A percentile compares a stretch with the other conserved stretches of the same genome.
These are phyloP conservation scores for Mythimna loreyi DNA, from an alignment of 2,888 invertebrate genomes.

Conservation along the genomic window DNA sequence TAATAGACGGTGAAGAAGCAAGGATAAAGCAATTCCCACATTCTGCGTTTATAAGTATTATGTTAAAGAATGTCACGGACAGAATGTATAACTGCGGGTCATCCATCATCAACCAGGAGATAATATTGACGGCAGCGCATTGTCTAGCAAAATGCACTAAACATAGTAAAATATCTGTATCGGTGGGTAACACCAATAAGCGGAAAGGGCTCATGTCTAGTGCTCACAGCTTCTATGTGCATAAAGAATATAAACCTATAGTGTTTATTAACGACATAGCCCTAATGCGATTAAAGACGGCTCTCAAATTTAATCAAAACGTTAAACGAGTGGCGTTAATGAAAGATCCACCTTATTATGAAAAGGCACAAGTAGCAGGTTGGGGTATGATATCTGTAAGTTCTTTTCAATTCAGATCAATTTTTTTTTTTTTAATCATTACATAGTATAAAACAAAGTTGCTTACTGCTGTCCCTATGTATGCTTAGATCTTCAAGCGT, in stretches of 20 bases:
- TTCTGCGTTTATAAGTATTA: background rate
- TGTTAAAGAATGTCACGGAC: fast-evolving
- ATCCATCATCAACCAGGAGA: slow-evolving; percentile 7
- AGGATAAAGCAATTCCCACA: slow-evolving; percentile 1
- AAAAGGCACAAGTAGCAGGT: slow-evolving; percentile 20
- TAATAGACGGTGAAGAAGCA: background rate
- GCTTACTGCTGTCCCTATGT: too few relatives aligned
- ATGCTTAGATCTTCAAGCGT: too few relatives aligned
- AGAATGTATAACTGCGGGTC: background rate
- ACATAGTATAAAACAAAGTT: too few relatives aligned
- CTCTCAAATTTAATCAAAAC: background rate
- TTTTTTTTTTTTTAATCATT: too few relatives aligned
- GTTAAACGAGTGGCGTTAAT: background rate
- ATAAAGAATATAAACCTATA: too few relatives aligned
- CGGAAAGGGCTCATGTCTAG: background rate
- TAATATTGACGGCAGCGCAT: slow-evolving; percentile 11
- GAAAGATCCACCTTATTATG: background rate
- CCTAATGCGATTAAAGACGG: background rate
- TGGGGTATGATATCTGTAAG: slow-evolving; percentile 28
- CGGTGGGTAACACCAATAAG: background rate
- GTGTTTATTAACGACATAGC: background rate
- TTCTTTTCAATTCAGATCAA: background rate
- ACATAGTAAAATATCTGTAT: background rate
- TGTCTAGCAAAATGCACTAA: background rate
- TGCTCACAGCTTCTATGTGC: background rate